Evolutionary conservation across 2,888 invertebrate genomes (phyloP), one percentile per base, ranked within the genome.

Genomic region (Dusona sp.): DNA sequence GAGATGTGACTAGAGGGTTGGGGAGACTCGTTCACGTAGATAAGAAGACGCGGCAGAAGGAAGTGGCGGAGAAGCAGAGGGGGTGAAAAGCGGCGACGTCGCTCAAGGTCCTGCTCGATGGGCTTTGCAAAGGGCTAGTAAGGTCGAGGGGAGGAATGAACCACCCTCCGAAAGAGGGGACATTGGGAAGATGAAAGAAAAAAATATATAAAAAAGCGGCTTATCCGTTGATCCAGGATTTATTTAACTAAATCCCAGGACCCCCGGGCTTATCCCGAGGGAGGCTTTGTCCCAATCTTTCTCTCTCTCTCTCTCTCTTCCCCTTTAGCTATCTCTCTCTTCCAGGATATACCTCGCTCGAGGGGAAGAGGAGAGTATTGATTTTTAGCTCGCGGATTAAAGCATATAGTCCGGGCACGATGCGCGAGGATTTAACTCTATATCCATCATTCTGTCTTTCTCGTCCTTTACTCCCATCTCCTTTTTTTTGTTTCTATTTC

Each of bases 191-290:
- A 72, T 87, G 87, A 78, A 90, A 83, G 48, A 67, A 89, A 90
- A 89, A 90, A 90, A 90, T 90, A 90, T 90, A 91, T 90, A 92
- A 92, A 93, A 91, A 92, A 91, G 92, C 75, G 92, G 91, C 93
- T 94, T 92, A 94, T 94, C 94, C 94, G 92, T 94, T 94, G 93
- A 94, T 94, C 94, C 94, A 89, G 94, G 94, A 94, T 94, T 94
- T 94, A 94, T 94, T 94, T 94, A 94, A 94, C 93, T 94, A 94
- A 93, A 92, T 90, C 92, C 92, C 92, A 90, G 91, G 80, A 83
- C 78, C 90, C 90, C 90, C 90, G 92, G 91, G 93, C 92, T 94
- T 94, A 94, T 94, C 94, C 94, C 92, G 91, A 90, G 93, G 93
- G 93, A 93, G 93, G 93, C 92, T 94, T 93, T 93, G 91, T 90